Evolutionary conservation across 2,888 invertebrate genomes (phyloP).

Genomic region (Tanytarsus gracilentus): DNA sequence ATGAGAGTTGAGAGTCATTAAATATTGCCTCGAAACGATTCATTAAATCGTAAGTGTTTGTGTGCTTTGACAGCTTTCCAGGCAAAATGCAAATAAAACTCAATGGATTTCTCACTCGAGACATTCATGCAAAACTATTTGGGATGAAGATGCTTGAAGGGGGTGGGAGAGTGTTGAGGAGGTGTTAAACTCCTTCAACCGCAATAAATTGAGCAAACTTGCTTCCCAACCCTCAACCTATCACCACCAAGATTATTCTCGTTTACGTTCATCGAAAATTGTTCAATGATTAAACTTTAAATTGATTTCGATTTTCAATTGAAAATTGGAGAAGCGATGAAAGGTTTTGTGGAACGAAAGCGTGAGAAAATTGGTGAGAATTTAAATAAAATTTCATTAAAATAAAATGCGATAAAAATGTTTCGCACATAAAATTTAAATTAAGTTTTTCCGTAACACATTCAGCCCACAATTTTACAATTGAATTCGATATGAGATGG

Average conservation of each 20-base stretch:
- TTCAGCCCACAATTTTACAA: no score
- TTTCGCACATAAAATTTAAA: no score
- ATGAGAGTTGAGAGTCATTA: background rate
- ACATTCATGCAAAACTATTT: background rate
- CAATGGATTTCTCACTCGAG: background rate
- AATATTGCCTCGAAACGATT: constrained; percentile 9
- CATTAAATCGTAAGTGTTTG: constrained; percentile 11
- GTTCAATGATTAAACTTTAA: constrained; percentile 13
- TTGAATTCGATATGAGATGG: no score
- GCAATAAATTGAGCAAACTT: constrained; percentile 8
- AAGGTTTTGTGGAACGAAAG: no score
- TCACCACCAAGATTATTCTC: background rate
- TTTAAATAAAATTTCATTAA: no score
- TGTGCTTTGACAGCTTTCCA: constrained; percentile 10
- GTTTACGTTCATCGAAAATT: background rate
- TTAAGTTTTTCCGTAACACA: no score
- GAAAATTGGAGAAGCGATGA: no score
- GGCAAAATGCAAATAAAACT: constrained; percentile 8
- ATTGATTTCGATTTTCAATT: constrained; percentile 4
- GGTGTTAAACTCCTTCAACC: background rate
- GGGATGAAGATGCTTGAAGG: background rate
- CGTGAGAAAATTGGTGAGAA: no score
- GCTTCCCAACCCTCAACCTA: no score
- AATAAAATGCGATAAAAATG: no score
- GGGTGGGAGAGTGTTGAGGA: background rate